A percentile compares a stretch with the other conserved stretches of the same genome.
Evolutionary conservation across 2,113 vertebrate genomes (phyloP).

Genomic region (Cavia porcellus): DNA sequence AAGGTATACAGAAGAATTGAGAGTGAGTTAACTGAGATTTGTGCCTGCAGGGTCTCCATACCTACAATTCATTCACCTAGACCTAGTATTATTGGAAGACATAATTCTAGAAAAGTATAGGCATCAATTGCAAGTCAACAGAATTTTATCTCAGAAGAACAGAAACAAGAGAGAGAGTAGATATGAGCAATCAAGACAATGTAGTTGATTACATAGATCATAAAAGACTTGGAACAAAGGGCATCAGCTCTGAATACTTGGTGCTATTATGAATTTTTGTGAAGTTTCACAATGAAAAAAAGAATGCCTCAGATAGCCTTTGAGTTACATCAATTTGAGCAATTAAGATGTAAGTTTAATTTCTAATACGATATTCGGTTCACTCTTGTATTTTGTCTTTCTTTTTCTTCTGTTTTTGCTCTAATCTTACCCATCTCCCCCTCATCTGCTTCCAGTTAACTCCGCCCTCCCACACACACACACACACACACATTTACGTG

Average conservation of each 20-base stretch:
- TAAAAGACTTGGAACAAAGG: neutral
- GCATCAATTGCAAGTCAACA: neutral
- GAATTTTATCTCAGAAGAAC: neutral
- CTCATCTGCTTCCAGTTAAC: neutral
- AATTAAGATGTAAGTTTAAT: neutral
- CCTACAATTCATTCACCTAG: neutral
- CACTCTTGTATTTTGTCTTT: neutral
- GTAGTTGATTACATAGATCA: neutral
- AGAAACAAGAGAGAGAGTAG: neutral
- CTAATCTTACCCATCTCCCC: neutral
- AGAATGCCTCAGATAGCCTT: neutral
- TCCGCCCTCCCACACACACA: no score
- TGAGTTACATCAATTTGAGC: no score
- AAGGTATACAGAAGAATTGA: neutral
- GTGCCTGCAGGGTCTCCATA: neutral
- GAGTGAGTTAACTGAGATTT: neutral
- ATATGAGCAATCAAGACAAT: neutral
- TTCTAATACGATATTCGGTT: neutral
- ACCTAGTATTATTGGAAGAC: no score
- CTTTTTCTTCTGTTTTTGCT: neutral
- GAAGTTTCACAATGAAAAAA: neutral
- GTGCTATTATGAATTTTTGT: neutral
- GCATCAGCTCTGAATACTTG: neutral
- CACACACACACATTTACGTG: no score
- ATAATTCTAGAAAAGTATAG: neutral